Conservation (phyloP, 2,888 invertebrate genomes). For the Gymnosoma rotundatum region DNA sequence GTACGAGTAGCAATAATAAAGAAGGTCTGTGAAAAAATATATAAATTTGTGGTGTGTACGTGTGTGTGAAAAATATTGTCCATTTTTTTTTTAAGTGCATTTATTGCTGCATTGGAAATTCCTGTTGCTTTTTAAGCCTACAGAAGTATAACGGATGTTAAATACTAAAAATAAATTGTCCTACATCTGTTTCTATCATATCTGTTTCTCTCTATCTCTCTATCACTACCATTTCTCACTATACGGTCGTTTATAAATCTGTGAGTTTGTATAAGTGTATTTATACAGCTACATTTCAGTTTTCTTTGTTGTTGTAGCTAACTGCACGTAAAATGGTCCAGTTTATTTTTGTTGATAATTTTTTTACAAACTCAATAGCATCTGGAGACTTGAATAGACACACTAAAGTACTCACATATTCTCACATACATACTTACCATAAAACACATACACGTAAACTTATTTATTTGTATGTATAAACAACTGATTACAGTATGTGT, state of each 20-base stretch:
- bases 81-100: constrained; percentile 46
- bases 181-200: constrained; percentile 49
- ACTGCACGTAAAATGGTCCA: constrained; percentile 54
- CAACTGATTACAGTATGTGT: background rate
- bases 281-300: background rate
- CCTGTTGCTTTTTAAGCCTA: constrained; percentile 27
- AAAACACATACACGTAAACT: background rate
- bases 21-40: constrained; percentile 8
- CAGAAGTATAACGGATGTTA: constrained; percentile 47
- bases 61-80: constrained; percentile 21
- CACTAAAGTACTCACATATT: background rate
- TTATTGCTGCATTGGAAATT: constrained; percentile 4
- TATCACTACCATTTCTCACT: background rate
- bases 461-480: constrained; percentile 20
- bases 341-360: constrained; percentile 57
- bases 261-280: background rate
- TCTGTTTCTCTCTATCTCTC: background rate
- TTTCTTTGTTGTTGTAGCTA: constrained; percentile 30
- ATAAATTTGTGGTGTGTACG: background rate
- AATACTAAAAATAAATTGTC: constrained; percentile 59
- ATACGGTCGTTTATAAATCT: background rate
- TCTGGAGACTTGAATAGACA: constrained; percentile 38
- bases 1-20: background rate
- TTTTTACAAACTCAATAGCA: constrained; percentile 54
- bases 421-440: background rate